Percentiles rank a stretch among this genome's conserved stretches.
These are phyloP conservation scores for Thyatira batis DNA, from an alignment of 2,888 invertebrate genomes.

Conservation along the genomic window DNA sequence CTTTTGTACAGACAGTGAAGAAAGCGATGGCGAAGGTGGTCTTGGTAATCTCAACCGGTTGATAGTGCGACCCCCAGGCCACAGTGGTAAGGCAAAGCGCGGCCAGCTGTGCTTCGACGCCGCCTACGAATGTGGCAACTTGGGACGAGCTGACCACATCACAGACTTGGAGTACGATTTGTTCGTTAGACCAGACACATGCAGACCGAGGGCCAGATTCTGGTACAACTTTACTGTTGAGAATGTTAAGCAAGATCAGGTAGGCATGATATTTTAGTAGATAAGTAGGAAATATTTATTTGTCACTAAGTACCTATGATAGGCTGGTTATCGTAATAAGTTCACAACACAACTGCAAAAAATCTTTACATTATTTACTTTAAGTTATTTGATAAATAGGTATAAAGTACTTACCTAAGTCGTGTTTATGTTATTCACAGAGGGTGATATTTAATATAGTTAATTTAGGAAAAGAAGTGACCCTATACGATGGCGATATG, in stretches of 20 bases:
- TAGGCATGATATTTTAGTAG: conserved; percentile 40
- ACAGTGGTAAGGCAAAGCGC: conserved; percentile 96
- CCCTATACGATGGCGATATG: conserved; percentile 93
- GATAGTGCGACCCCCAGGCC: conserved; percentile 94
- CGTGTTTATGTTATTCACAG: conserved; percentile 74
- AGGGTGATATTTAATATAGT: conserved; percentile 98
- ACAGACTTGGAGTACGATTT: conserved; percentile 98
- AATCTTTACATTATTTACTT: neutral
- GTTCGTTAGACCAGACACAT: conserved; percentile 97
- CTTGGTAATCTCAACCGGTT: conserved; percentile 95
- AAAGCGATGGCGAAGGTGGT: conserved; percentile 96
- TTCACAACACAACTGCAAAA: too few species aligned
- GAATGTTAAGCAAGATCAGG: conserved; percentile 96
- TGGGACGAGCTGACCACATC: conserved; percentile 96
- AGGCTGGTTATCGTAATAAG: too few species aligned
- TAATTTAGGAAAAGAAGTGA: conserved; percentile 96
- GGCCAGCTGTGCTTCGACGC: conserved; percentile 99
- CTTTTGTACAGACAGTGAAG: conserved; percentile 88
- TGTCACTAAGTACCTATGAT: neutral
- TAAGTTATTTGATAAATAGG: neutral
- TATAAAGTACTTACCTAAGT: neutral
- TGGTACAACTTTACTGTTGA: conserved; percentile 99
- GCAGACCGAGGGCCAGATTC: conserved; percentile 94
- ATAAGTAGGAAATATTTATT: neutral
- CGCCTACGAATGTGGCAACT: conserved; percentile 97